Conservation (phyloP, 2,113 vertebrate species). For the Ailurus styani region DNA sequence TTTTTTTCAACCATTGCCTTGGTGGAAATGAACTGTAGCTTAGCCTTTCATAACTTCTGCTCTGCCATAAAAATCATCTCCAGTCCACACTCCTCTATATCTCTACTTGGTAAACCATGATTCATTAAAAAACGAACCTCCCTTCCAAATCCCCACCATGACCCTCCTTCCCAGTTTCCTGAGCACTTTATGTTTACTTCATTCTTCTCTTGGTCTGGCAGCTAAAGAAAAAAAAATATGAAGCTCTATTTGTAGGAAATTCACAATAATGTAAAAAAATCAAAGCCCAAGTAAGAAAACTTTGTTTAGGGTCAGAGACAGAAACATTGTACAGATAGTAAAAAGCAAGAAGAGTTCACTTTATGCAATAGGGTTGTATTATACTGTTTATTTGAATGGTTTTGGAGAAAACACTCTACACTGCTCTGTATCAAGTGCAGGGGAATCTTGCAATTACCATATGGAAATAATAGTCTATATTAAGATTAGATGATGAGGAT, state of each 20-base stretch:
- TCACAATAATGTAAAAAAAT: not conserved
- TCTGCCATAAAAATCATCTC: not conserved
- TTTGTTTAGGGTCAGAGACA: not conserved
- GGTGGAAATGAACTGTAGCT: not conserved
- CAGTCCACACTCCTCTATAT: not conserved
- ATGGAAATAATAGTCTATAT: constrained; percentile 6
- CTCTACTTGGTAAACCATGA: not conserved
- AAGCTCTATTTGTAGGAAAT: not conserved
- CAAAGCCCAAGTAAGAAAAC: not conserved
- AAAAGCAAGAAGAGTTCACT: not conserved
- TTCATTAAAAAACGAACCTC: not conserved
- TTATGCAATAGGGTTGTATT: not conserved
- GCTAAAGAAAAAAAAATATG: not conserved
- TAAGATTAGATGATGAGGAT: constrained; percentile 9
- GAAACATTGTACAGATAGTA: not conserved
- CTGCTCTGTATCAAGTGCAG: not conserved
- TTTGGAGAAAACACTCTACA: not conserved
- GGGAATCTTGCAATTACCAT: not conserved
- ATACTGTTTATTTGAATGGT: not conserved
- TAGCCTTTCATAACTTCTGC: not conserved
- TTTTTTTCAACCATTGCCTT: not conserved
- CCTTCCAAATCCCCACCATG: not conserved
- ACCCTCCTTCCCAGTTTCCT: not conserved
- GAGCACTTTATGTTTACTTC: not conserved
- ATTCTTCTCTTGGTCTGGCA: not conserved